phyloP scores from a whole-genome alignment of 2,888 invertebrate species.

The Frankliniella fusca region DNA sequence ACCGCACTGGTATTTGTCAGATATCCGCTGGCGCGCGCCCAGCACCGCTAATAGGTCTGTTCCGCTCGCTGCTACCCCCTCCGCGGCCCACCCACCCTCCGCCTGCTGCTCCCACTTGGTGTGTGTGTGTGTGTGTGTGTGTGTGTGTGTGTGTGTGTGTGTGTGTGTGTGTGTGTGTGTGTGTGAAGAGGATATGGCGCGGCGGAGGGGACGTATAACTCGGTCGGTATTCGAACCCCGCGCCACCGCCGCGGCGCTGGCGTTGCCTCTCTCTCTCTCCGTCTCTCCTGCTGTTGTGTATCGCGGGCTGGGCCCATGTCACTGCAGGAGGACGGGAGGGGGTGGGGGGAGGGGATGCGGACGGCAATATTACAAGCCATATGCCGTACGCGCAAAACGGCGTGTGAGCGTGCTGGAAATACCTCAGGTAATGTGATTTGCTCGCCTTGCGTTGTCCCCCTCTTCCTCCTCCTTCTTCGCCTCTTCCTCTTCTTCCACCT shows the following conservation, averaged over 20 bases:
- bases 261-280: not conserved
- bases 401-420: not conserved
- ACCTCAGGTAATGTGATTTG: constrained; percentile 20
- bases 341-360: not conserved
- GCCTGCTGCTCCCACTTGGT: not conserved
- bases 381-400: not conserved
- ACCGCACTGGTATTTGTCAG: not conserved
- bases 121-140: no score
- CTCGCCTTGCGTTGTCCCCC: not conserved
- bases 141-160: no score
- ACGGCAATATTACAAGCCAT: not conserved
- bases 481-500: not conserved
- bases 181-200: no score
- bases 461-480: not conserved
- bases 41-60: not conserved
- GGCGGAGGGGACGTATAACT: no score
- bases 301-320: no score
- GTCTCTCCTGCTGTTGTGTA: not conserved
- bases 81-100: not conserved
- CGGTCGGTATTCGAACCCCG: no score
- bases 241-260: no score
- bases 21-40: not conserved
- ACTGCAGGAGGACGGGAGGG: not conserved
- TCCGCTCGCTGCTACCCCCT: not conserved
- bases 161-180: no score